These are phyloP conservation scores for Platycercus adscitus DNA, from an alignment of 2,113 vertebrate genomes.

Conservation along the genomic window DNA sequence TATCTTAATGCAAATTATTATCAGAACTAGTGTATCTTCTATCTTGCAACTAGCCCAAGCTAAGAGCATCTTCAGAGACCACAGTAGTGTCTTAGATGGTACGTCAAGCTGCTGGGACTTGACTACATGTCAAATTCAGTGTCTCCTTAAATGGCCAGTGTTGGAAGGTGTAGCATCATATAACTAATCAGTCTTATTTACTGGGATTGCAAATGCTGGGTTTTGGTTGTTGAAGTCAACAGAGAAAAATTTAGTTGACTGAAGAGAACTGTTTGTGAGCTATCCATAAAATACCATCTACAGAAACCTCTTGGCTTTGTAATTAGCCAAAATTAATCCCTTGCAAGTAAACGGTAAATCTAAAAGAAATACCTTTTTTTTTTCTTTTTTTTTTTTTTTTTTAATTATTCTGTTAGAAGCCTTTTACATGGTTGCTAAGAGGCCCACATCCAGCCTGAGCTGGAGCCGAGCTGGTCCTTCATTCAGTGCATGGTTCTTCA, in stretches of 20 bases:
- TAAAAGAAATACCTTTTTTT: neutral
- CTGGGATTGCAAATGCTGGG: neutral
- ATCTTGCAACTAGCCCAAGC: neutral
- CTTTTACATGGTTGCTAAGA: neutral
- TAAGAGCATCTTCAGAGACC: neutral
- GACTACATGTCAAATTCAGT: neutral
- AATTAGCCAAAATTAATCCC: neutral
- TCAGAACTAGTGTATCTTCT: neutral
- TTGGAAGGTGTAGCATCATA: neutral
- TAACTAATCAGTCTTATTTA: neutral
- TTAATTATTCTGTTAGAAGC: neutral
- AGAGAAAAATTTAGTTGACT: neutral
- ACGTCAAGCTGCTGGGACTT: neutral
- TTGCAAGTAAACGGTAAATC: neutral
- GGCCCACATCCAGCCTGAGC: neutral
- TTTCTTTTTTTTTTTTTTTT: neutral
- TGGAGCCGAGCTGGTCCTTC: neutral
- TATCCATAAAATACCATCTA: neutral
- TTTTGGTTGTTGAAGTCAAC: neutral
- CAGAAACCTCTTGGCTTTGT: neutral
- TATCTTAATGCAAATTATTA: neutral
- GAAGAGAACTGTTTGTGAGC: neutral
- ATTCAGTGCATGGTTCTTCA: fast-evolving
- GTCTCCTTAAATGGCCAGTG: neutral
- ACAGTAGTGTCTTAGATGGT: neutral